Evolutionary conservation across 2,888 invertebrate genomes (phyloP), one percentile per base, ranked within the genome.

Genomic region (Cabera pusaria): DNA sequence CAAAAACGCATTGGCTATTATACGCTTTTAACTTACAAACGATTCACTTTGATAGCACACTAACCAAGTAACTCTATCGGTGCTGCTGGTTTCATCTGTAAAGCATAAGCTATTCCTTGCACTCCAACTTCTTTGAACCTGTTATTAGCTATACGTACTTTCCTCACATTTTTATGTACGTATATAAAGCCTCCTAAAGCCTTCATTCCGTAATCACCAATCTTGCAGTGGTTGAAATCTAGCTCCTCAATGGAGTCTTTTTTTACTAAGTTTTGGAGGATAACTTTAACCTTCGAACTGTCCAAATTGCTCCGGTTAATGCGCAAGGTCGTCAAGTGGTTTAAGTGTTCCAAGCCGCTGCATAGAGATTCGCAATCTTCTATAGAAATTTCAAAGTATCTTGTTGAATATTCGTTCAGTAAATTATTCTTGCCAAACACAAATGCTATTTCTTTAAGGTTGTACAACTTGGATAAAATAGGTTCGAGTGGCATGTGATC

Each of bases 201-300:
- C 37, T 91, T 84, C 57, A 92, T 92, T 0, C 93, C 93, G 24
- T 84, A 80, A 61, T 93, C 90, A 1, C 87, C 90, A 27, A 93
- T 90, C 52, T 90, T 87, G 62, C 93, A 93, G 60, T 93, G 91
- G 41, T 92, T 93, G 27, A 93, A 90, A 65, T 93, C 92, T 16
- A 93, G 58, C 56, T 92, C 92, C 45, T 90, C 84, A 14, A 93
- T 71, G 52, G 83, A 70, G 43, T 80, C 83, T 47, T 88, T 85
- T 44, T 88, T 90, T 0, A 81, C 73, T 8, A 90, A 69, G 47
- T 89, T 81, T 58, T 91, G 90, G 12, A 92, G 77, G 23, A 93
- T 80, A 1, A 91, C 69, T 37, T 92, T 92, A 0, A 88, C 88
- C 64, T 92, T 91, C 0, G 81, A 76, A 55, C 91, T 91, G 57